Percentiles rank a stretch among this genome's conserved stretches.
These are phyloP conservation scores for Heliconius eleuchia DNA, from an alignment of 1,140 invertebrate species.

Conservation along the genomic window DNA sequence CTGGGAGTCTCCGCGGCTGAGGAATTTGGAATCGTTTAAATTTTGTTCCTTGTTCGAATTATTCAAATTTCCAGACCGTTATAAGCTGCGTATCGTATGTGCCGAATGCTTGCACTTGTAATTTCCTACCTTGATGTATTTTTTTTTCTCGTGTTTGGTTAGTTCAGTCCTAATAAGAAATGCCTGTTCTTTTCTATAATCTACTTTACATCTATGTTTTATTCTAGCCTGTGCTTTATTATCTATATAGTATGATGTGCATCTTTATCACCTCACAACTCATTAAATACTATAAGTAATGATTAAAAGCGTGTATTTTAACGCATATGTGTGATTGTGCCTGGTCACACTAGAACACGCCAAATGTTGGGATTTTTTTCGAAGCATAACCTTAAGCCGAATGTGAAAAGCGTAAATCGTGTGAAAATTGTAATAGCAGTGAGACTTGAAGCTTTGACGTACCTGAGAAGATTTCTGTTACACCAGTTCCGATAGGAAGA, in stretches of 20 bases:
- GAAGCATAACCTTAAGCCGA: constrained; percentile 60
- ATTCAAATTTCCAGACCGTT: constrained; percentile 28
- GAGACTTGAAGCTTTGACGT: constrained; percentile 71
- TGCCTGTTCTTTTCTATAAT: constrained; percentile 11
- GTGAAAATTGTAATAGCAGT: constrained; percentile 61
- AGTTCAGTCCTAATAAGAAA: not conserved
- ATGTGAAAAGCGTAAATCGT: constrained; percentile 63
- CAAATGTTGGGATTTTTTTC: constrained; percentile 42
- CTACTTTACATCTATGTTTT: constrained; percentile 23
- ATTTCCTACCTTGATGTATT: not conserved
- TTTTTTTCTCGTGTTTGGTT: not conserved
- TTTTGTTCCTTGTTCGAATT: constrained; percentile 38
- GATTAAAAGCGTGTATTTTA: constrained; percentile 59
- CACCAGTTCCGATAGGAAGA: constrained; percentile 75
- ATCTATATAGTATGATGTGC: constrained; percentile 29
- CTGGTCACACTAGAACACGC: constrained; percentile 56
- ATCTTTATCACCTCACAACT: constrained; percentile 23
- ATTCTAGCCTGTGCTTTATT: constrained; percentile 24
- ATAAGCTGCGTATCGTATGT: constrained; percentile 9
- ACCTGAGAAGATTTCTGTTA: constrained; percentile 79
- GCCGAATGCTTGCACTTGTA: not conserved
- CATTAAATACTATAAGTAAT: constrained; percentile 37
- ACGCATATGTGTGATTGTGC: constrained; percentile 58
- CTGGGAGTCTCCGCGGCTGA: constrained; percentile 86
- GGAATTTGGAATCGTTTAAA: constrained; percentile 59